A percentile compares a stretch with the other conserved stretches of the same genome.
Conservation (phyloP, 2,113 vertebrate species). For the Progne subis region DNA sequence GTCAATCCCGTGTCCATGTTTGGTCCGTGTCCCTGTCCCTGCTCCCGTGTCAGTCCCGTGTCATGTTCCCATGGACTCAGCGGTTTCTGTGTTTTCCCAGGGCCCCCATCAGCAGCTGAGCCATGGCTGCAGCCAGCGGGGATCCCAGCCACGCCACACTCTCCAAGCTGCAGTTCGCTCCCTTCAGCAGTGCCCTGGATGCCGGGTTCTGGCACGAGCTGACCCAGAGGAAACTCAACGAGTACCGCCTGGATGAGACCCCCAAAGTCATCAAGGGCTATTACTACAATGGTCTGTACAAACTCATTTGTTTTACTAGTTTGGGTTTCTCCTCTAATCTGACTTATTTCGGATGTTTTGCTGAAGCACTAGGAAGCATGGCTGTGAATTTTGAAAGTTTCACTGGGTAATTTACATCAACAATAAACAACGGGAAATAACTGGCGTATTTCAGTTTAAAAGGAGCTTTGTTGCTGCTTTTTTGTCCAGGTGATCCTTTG, state of each 20-base stretch:
- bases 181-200: conserved; percentile 92
- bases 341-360: neutral
- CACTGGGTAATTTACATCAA: neutral
- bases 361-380: rapidly evolving
- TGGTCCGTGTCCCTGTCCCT: neutral
- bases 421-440: neutral
- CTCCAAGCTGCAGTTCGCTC: conserved; percentile 89
- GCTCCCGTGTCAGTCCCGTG: neutral
- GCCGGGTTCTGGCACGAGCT: conserved; percentile 97
- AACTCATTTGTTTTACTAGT: rapidly evolving
- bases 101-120: neutral
- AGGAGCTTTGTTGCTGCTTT: neutral
- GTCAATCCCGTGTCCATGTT: too few relatives aligned
- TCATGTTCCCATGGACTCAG: rapidly evolving
- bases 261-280: conserved; percentile 90
- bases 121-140: conserved; percentile 72
- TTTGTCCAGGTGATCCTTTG: conserved; percentile 86
- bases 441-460: neutral
- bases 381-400: neutral
- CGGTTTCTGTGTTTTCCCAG: neutral
- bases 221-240: conserved; percentile 93
- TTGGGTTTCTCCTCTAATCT: neutral
- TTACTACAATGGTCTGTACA: conserved; percentile 90
- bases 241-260: conserved; percentile 91
- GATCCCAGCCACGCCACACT: conserved; percentile 9